These are phyloP conservation scores for Cygnus atratus DNA, from an alignment of 2,113 vertebrate species.

Conservation along the genomic window DNA sequence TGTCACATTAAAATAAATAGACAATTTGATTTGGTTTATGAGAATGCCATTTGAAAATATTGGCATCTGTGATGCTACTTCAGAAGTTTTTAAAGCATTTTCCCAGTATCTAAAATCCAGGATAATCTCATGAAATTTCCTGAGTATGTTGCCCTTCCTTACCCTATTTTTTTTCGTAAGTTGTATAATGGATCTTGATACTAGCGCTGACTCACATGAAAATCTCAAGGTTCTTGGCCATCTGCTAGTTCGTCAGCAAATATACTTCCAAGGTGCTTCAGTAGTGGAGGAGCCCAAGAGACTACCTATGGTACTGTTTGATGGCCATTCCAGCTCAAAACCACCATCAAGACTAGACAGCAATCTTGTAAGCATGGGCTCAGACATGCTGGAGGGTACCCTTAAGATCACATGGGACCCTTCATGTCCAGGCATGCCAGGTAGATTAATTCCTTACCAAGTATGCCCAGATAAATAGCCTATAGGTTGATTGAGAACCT, in stretches of 20 bases:
- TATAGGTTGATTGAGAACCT: constrained; percentile 37
- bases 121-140: constrained; percentile 7
- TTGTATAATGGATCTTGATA: neutral
- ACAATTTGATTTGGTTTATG: neutral
- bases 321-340: constrained; percentile 21
- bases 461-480: constrained; percentile 45
- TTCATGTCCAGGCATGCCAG: neutral
- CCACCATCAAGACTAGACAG: neutral
- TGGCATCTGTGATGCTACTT: neutral
- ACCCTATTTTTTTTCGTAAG: neutral
- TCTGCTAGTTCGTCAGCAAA: neutral
- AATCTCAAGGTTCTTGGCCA: neutral
- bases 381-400: constrained; percentile 43
- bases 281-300: neutral
- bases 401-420: neutral
- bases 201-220: neutral
- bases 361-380: neutral
- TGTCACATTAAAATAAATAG: neutral
- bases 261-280: neutral
- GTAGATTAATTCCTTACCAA: neutral
- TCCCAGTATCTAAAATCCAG: constrained; percentile 14
- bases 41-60: neutral
- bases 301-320: neutral
- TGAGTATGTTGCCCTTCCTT: neutral
- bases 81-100: constrained; percentile 14